Percentiles rank a stretch among this genome's conserved stretches.
These are phyloP conservation scores for Orthonyx spaldingii DNA, from an alignment of 2,113 vertebrate species.

Conservation along the genomic window DNA sequence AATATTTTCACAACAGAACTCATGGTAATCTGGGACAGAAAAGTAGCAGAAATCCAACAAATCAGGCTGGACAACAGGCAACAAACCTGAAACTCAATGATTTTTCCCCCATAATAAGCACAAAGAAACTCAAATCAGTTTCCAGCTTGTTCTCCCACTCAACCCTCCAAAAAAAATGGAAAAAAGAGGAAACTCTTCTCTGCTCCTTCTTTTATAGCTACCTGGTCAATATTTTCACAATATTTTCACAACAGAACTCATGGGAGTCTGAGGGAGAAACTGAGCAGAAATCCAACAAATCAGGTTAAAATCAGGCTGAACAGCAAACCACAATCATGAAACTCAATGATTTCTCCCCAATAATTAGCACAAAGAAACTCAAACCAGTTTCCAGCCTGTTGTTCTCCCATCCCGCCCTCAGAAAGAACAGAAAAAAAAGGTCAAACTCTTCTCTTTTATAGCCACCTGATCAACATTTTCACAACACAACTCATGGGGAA, in stretches of 20 bases:
- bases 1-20: too few relatives aligned
- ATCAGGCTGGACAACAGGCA: background rate
- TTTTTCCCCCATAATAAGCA: background rate
- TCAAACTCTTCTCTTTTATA: background rate
- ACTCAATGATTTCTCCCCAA: background rate
- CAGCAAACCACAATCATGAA: background rate
- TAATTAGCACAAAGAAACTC: background rate
- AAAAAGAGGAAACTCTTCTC: background rate
- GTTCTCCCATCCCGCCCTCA: background rate
- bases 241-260: background rate
- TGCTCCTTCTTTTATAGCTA: background rate
- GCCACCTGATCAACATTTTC: background rate
- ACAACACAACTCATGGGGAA: background rate
- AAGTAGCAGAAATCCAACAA: background rate
- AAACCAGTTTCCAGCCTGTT: background rate
- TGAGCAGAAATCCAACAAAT: background rate
- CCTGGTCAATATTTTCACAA: background rate
- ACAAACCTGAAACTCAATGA: accelerated
- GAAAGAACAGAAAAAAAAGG: background rate
- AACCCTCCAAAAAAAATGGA: background rate
- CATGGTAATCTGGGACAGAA: constrained; percentile 83
- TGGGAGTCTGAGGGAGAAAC: background rate
- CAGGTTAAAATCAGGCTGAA: background rate
- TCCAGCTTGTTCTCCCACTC: background rate
- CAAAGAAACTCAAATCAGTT: accelerated